phyloP scores from a whole-genome alignment of 2,113 vertebrate species.

The Nyctereutes procyonoides region DNA sequence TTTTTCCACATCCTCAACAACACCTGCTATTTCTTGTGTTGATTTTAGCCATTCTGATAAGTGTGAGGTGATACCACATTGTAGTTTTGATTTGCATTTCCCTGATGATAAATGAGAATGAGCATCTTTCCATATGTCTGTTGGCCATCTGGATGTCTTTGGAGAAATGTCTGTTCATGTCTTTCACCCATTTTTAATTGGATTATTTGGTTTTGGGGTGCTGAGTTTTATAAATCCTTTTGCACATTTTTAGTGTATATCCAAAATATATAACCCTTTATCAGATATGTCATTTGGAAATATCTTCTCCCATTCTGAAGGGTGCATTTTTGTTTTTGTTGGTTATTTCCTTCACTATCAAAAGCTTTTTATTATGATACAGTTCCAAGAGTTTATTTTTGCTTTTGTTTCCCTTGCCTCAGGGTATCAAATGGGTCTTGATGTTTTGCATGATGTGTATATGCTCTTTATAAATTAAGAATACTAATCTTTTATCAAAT shows the following conservation, averaged over 20 bases:
- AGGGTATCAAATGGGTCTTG: neutral
- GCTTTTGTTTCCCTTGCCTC: neutral
- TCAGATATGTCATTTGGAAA: neutral
- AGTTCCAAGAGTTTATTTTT: neutral
- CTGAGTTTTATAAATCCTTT: neutral
- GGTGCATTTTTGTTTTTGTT: neutral
- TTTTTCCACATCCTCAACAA: neutral
- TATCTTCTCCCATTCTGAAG: neutral
- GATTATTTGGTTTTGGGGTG: neutral
- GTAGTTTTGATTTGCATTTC: neutral
- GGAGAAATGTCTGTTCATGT: neutral
- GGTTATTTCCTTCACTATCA: neutral
- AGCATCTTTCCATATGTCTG: neutral
- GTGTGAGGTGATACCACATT: neutral
- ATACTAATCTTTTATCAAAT: neutral
- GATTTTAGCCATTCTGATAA: neutral
- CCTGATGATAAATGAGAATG: neutral
- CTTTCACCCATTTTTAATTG: neutral
- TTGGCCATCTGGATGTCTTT: neutral
- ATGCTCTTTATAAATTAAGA: constrained; percentile 6
- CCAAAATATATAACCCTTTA: neutral
- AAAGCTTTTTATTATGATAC: neutral
- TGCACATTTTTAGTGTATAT: too few species aligned
- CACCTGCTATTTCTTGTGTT: neutral
- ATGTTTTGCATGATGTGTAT: neutral